Evolutionary conservation across 2,888 invertebrate species (phyloP).

Genomic region (Orthonychiurus folsomi): DNA sequence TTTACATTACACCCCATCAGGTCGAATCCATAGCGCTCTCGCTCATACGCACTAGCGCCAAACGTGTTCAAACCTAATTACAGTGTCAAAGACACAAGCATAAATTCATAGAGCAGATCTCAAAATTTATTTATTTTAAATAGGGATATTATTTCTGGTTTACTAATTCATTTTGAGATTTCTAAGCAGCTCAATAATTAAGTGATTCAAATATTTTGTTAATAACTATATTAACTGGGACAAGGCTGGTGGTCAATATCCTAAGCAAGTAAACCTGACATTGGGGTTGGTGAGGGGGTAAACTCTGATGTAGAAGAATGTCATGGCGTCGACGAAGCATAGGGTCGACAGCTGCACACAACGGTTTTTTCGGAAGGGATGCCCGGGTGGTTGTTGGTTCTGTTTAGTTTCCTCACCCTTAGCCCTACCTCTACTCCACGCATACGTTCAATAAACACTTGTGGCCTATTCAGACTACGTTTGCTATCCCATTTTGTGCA

Average conservation of each 20-base stretch:
- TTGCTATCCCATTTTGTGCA: neutral
- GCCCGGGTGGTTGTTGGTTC: constrained; percentile 10
- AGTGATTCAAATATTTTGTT: neutral
- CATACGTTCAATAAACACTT: constrained; percentile 7
- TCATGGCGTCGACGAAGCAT: neutral
- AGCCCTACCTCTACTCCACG: neutral
- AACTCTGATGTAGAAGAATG: constrained; percentile 13
- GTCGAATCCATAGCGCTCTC: too few relatives aligned
- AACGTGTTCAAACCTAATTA: too few relatives aligned
- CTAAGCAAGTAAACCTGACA: too few relatives aligned
- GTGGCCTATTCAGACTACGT: constrained; percentile 9
- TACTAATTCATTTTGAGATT: too few relatives aligned
- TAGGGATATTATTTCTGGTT: neutral
- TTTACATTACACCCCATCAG: too few relatives aligned
- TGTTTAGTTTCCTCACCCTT: neutral
- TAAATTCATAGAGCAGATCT: too few relatives aligned
- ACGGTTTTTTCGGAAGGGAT: constrained; percentile 17
- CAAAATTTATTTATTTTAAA: too few relatives aligned
- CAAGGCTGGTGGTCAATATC: too few relatives aligned
- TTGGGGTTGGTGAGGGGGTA: neutral
- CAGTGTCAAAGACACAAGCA: too few relatives aligned
- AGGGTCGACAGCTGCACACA: constrained; percentile 22
- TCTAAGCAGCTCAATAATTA: too few relatives aligned
- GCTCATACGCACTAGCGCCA: too few relatives aligned
- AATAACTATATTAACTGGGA: neutral